A percentile compares a stretch with the other conserved stretches of the same genome.
Evolutionary conservation across 2,797 vertebrate species (phyloP).

Genomic region (Poecilia gillii): DNA sequence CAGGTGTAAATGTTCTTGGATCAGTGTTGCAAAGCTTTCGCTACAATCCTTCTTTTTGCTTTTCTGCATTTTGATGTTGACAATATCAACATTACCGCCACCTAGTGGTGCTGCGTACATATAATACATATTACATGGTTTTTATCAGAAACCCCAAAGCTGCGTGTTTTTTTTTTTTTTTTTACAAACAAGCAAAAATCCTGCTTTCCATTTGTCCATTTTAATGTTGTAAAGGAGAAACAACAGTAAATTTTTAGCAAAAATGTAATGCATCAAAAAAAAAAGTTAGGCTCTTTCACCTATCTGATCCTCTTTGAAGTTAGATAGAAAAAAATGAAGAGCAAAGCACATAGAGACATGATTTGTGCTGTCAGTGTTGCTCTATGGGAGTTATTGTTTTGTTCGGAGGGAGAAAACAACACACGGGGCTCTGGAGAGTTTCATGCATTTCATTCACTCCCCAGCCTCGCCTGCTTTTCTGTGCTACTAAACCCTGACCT

Average conservation of each 20-base stretch:
- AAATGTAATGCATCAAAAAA: no score
- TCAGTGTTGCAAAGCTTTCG: background rate
- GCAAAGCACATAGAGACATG: background rate
- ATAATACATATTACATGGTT: background rate
- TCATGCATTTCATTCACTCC: background rate
- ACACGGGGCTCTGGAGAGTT: background rate
- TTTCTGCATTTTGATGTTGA: background rate
- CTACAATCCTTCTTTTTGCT: background rate
- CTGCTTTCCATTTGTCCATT: no score
- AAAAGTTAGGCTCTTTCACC: no score
- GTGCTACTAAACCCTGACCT: conserved; percentile 48
- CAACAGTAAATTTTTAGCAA: no score
- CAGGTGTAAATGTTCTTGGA: background rate
- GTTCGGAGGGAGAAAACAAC: background rate
- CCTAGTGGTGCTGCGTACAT: background rate
- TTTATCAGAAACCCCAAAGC: background rate
- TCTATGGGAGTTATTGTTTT: background rate
- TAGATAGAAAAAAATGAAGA: background rate
- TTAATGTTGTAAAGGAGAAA: no score
- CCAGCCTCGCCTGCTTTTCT: conserved; percentile 2
- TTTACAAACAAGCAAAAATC: background rate
- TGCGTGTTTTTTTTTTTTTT: background rate
- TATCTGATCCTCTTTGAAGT: background rate
- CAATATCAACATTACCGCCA: background rate
- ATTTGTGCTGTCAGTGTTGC: background rate